These are phyloP conservation scores for Sepioteuthis lessoniana DNA, from an alignment of 2,888 invertebrate genomes.

Conservation along the genomic window DNA sequence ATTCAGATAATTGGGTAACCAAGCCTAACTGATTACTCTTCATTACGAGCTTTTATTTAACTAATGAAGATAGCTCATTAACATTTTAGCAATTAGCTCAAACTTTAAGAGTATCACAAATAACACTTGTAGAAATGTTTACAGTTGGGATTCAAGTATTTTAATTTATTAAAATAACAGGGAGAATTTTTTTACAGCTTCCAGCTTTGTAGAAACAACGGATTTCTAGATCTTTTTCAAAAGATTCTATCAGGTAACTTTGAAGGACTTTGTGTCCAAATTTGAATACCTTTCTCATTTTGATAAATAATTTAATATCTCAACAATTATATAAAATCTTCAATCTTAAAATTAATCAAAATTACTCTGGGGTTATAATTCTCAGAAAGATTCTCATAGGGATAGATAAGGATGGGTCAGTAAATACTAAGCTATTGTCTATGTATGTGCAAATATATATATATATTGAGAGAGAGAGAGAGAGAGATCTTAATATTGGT, in stretches of 20 bases:
- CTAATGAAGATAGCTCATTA: background rate
- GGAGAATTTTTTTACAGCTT: background rate
- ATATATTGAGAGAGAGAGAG: too few relatives aligned
- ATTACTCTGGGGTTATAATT: too few relatives aligned
- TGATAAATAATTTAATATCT: too few relatives aligned
- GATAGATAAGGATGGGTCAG: too few relatives aligned
- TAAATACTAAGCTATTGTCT: too few relatives aligned
- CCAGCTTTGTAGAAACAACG: background rate
- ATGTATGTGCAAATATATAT: too few relatives aligned
- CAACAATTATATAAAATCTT: too few relatives aligned
- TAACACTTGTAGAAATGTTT: background rate
- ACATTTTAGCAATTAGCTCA: background rate
- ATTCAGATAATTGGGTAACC: background rate
- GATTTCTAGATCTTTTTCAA: background rate
- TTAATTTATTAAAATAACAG: background rate
- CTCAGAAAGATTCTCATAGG: too few relatives aligned
- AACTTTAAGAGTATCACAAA: background rate
- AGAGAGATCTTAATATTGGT: too few relatives aligned
- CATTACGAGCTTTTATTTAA: background rate
- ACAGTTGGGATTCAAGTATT: background rate
- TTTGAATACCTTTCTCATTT: too few relatives aligned
- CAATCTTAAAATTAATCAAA: too few relatives aligned
- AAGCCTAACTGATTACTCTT: background rate
- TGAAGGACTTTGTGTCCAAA: too few relatives aligned
- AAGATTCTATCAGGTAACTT: background rate